Base-by-base conservation (phyloP, 2,888 invertebrate species). In the Callosobruchus maculatus region DNA sequence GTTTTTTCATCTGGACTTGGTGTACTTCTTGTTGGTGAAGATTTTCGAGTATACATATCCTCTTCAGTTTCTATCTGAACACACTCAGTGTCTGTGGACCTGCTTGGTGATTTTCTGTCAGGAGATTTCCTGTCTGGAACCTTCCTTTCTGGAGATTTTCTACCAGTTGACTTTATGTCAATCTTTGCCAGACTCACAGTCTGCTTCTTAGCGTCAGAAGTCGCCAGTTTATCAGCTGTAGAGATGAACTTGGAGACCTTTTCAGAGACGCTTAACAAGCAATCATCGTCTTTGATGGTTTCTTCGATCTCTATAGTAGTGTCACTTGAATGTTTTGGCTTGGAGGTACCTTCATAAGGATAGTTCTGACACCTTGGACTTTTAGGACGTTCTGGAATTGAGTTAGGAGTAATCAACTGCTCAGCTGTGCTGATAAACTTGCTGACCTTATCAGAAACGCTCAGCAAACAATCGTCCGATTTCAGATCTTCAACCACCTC, bases 381-480 rank as follows among this genome's bases (percentile, higher is more conserved):
- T 77, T 84, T 85, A 2, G 86, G 83, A 69, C 85, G 76, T 22
- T 84, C 82, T n/a, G 81, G 75, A 66, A 80, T 26, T n/a, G 74
- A 76, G 74, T 80, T 75, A 69, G 80, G 78, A 21, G 79, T 76
- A 5, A 81, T 82, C 69, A 86, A 77, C 74, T 86, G 82, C 75
- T 87, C 91, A 18, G 89, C 88, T 20, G 89, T 88, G 72, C 86
- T 86, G n/a, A 91, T 91, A 83, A 93, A 93, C 80, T 92, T 92
- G 49, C 89, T 89, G 0, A 93, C 93, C 84, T 93, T 93, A 82
- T 93, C 91, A 68, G 92, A 91, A 9, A 93, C 93, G 71, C 92
- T 91, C 26, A 93, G 79, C 20, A 92, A 85, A 79, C 92, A 92
- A 79, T 92, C 92, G 79, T 92, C 93, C 31, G 89, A 86, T 77